These are phyloP conservation scores for Anolis sagrei DNA, from an alignment of 2,113 vertebrate genomes.

Conservation along the genomic window DNA sequence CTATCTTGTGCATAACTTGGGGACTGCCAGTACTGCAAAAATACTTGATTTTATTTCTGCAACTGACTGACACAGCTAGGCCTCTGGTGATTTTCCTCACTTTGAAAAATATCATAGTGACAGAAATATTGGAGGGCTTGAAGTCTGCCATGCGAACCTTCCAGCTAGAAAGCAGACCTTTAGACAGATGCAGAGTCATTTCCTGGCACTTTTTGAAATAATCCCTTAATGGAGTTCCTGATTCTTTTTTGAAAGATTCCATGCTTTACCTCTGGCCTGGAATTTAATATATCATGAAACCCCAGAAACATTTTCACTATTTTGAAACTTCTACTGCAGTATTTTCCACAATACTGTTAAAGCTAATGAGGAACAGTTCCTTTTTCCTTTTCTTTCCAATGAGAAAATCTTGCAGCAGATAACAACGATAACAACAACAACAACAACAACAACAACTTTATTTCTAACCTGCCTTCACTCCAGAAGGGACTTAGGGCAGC, in stretches of 20 bases:
- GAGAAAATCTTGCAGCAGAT: slow-evolving; percentile 29
- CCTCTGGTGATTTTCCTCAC: slow-evolving; percentile 3
- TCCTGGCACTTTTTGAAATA: slow-evolving; percentile 50
- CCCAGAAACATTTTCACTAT: slow-evolving; percentile 17
- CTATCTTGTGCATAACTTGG: no score
- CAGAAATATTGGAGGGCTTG: slow-evolving; percentile 9
- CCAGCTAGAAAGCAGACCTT: slow-evolving; percentile 41
- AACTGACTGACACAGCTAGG: background rate
- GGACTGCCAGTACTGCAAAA: no score
- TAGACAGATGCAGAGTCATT: slow-evolving; percentile 52
- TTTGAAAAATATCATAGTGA: slow-evolving; percentile 25
- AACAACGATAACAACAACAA: no score
- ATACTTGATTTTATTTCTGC: background rate
- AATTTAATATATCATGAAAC: slow-evolving; percentile 53
- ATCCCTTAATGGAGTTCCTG: slow-evolving; percentile 56
- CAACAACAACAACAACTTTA: no score
- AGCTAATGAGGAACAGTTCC: slow-evolving; percentile 49
- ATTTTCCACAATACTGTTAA: slow-evolving; percentile 33
- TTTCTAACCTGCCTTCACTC: no score
- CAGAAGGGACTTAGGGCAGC: no score
- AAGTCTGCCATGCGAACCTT: slow-evolving; percentile 40
- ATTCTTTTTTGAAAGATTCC: slow-evolving; percentile 48
- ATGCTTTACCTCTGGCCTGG: slow-evolving; percentile 42
- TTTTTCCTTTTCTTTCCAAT: slow-evolving; percentile 16
- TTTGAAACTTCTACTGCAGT: slow-evolving; percentile 54